Evolutionary conservation across 2,888 invertebrate species (phyloP).

Genomic region (Scaptomyza flava): DNA sequence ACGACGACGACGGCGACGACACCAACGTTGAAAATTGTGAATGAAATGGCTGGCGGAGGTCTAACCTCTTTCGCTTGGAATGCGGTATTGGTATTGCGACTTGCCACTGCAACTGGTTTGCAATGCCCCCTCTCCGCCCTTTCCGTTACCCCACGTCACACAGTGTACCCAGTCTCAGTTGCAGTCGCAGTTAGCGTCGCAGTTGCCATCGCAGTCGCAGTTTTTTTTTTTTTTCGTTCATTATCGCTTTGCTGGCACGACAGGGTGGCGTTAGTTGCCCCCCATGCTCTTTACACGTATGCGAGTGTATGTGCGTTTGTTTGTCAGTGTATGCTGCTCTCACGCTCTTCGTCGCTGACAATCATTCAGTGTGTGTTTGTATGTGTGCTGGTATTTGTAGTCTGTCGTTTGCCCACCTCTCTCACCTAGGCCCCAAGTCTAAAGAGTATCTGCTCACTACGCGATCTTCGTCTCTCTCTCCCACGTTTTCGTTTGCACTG

Average conservation of each 20-base stretch:
- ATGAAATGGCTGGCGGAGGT: constrained; percentile 82
- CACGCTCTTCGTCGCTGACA: constrained; percentile 2
- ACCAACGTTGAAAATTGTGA: constrained; percentile 80
- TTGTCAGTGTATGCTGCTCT: not conserved
- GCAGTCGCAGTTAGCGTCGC: constrained; percentile 16
- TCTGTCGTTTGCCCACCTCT: constrained; percentile 8
- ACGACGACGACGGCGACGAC: constrained; percentile 20
- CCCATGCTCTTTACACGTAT: constrained; percentile 31
- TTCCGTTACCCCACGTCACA: not conserved
- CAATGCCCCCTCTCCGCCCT: constrained; percentile 13
- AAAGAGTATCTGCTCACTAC: constrained; percentile 47
- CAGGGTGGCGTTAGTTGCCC: constrained; percentile 71
- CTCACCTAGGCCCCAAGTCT: constrained; percentile 20
- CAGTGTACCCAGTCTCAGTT: constrained; percentile 13
- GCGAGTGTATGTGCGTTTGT: not conserved
- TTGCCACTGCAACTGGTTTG: constrained; percentile 77
- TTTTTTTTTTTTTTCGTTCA: constrained; percentile 46
- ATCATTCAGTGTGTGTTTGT: constrained; percentile 5
- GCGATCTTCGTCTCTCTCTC: constrained; percentile 3
- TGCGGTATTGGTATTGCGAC: constrained; percentile 81
- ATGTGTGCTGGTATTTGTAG: constrained; percentile 18
- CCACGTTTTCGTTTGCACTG: constrained; percentile 33
- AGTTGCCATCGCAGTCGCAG: constrained; percentile 16
- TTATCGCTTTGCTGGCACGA: constrained; percentile 67
- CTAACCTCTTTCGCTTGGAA: constrained; percentile 81